These are phyloP conservation scores for Clepsis dumicolana DNA, from an alignment of 2,888 invertebrate genomes.

Conservation along the genomic window DNA sequence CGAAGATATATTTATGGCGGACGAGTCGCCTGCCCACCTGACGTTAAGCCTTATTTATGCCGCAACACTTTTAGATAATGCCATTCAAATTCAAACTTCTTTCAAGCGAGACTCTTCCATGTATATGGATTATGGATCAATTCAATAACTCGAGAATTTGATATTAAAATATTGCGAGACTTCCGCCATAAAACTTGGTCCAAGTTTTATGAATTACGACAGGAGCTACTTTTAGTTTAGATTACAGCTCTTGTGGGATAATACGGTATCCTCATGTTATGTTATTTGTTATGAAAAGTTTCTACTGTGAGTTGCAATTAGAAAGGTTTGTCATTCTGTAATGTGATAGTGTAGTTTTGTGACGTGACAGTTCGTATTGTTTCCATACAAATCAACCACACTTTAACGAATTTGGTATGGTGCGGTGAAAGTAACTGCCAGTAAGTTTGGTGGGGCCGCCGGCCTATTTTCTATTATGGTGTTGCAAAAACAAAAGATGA, in stretches of 20 bases:
- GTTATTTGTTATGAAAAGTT: background rate
- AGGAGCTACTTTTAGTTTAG: background rate
- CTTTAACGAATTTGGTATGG: constrained; percentile 52
- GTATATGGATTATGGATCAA: constrained; percentile 36
- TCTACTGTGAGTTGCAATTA: background rate
- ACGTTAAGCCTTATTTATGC: constrained; percentile 30
- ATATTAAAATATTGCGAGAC: constrained; percentile 36
- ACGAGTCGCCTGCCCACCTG: constrained; percentile 21
- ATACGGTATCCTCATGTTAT: background rate
- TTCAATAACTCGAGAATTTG: constrained; percentile 40
- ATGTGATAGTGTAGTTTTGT: background rate
- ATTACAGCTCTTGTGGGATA: background rate
- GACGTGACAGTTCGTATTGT: constrained; percentile 20
- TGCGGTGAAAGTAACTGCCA: constrained; percentile 55
- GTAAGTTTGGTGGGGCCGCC: constrained; percentile 48
- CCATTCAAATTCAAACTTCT: constrained; percentile 28
- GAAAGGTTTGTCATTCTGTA: background rate
- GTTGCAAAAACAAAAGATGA: constrained; percentile 12
- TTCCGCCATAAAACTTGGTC: constrained; percentile 33
- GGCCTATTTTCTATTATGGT: constrained; percentile 49
- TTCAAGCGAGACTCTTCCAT: constrained; percentile 27
- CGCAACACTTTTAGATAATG: constrained; percentile 34
- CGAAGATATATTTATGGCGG: constrained; percentile 6
- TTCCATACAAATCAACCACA: constrained; percentile 46
- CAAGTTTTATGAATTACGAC: constrained; percentile 19